A percentile compares a stretch with the other conserved stretches of the same genome.
Conservation (phyloP, 2,797 vertebrate genomes). For the Rhinella marina region DNA sequence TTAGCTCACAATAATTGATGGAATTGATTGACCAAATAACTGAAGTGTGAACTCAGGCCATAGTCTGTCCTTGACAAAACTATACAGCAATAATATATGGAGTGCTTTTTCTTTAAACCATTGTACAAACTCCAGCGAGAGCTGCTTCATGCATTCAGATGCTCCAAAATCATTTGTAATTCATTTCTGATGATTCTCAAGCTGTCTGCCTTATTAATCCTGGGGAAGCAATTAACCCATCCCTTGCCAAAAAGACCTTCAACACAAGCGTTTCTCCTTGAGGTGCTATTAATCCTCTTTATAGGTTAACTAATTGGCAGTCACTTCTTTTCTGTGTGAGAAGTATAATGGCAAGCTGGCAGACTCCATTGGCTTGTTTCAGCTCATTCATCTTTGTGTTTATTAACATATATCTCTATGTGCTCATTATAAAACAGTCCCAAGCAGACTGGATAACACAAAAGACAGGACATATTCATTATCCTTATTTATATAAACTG, state of each 20-base stretch:
- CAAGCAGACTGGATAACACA: constrained; percentile 43
- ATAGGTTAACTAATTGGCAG: constrained; percentile 72
- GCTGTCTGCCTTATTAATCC: constrained; percentile 43
- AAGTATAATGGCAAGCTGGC: constrained; percentile 69
- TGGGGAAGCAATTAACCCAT: constrained; percentile 29
- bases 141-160: constrained; percentile 17
- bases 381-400: constrained; percentile 67
- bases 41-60: no score
- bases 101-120: constrained; percentile 1
- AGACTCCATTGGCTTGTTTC: constrained; percentile 69
- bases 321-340: constrained; percentile 68
- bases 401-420: constrained; percentile 57
- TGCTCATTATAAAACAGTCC: constrained; percentile 53
- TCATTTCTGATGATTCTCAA: constrained; percentile 21
- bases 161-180: constrained; percentile 31
- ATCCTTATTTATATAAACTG: constrained; percentile 57
- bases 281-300: constrained; percentile 52
- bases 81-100: not conserved
- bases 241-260: constrained; percentile 25
- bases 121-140: not conserved
- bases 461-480: constrained; percentile 56
- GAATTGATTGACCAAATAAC: no score
- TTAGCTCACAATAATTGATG: no score
- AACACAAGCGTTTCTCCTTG: constrained; percentile 43
- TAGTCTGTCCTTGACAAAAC: not conserved